A percentile compares a stretch with the other conserved stretches of the same genome.
Evolutionary conservation across 2,797 vertebrate species (phyloP).

Genomic region (Acanthopagrus latus): DNA sequence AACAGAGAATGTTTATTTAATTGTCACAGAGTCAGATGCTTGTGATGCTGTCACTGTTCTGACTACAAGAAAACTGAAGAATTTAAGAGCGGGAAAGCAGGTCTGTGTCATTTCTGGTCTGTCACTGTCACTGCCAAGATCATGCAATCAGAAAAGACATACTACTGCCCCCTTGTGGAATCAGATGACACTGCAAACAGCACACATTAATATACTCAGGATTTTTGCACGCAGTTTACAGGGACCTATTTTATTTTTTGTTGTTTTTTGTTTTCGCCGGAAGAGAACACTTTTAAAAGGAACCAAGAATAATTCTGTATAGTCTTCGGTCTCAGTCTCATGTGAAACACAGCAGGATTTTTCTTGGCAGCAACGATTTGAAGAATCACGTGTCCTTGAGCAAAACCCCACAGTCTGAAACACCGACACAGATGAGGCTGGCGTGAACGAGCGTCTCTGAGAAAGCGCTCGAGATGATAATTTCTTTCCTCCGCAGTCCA

Average conservation of each 20-base stretch:
- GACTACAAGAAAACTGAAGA: constrained; percentile 30
- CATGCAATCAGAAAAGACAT: constrained; percentile 36
- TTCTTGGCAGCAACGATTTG: not conserved
- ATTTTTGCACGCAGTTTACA: not conserved
- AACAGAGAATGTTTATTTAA: constrained; percentile 41
- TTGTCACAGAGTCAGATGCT: constrained; percentile 8
- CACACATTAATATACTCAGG: not conserved
- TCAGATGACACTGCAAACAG: not conserved
- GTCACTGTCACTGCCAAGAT: constrained; percentile 21
- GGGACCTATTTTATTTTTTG: not conserved
- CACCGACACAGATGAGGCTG: not conserved
- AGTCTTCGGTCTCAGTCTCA: constrained; percentile 3
- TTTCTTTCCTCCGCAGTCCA: constrained; percentile 5
- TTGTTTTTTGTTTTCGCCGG: not conserved
- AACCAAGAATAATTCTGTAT: not conserved
- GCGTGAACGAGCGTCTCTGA: not conserved
- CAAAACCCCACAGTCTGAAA: not conserved
- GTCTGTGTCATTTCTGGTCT: constrained; percentile 32
- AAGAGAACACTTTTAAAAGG: constrained; percentile 1
- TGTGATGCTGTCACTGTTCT: constrained; percentile 34
- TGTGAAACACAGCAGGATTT: constrained; percentile 39
- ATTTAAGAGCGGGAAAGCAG: constrained; percentile 7
- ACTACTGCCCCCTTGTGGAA: constrained; percentile 75
- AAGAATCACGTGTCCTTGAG: not conserved
- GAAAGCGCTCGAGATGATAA: not conserved